These are phyloP conservation scores for Conger conger DNA, from an alignment of 2,113 vertebrate genomes.

Conservation along the genomic window DNA sequence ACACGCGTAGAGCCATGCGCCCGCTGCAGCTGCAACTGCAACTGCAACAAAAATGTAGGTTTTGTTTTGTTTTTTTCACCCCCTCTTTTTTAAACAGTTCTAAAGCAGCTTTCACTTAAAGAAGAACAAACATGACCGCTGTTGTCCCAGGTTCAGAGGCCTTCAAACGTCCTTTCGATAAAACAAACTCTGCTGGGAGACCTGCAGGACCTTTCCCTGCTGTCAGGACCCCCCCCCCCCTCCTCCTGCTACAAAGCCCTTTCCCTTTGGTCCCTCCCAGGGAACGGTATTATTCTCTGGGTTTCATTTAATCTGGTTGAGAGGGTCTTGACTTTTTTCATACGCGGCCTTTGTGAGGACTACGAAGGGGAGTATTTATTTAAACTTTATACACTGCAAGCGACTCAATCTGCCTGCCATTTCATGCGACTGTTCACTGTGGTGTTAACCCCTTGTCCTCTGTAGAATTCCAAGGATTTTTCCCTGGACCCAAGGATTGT, in stretches of 20 bases:
- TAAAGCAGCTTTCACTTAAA: conserved; percentile 56
- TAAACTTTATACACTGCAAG: conserved; percentile 38
- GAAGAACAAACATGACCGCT: conserved; percentile 66
- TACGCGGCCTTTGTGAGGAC: conserved; percentile 61
- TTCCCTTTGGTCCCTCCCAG: conserved; percentile 66
- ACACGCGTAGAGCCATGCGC: too few species aligned
- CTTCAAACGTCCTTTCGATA: conserved; percentile 71
- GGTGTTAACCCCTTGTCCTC: conserved; percentile 31
- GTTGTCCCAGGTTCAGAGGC: conserved; percentile 63
- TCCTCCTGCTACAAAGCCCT: conserved; percentile 71
- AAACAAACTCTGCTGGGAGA: conserved; percentile 71
- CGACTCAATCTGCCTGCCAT: neutral
- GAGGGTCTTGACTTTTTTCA: conserved; percentile 63
- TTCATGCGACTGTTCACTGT: conserved; percentile 7
- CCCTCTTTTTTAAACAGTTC: conserved; percentile 43
- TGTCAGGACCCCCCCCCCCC: conserved; percentile 39
- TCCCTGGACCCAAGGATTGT: too few species aligned
- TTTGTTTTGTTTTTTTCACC: neutral
- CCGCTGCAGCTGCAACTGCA: neutral
- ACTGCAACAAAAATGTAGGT: neutral
- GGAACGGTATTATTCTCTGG: conserved; percentile 67
- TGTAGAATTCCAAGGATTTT: conserved; percentile 26
- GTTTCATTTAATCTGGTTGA: conserved; percentile 72
- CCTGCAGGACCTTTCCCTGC: conserved; percentile 66
- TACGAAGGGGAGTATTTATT: conserved; percentile 44